Evolutionary conservation across 2,797 vertebrate species (phyloP).

Genomic region (Moxostoma hubbsi): DNA sequence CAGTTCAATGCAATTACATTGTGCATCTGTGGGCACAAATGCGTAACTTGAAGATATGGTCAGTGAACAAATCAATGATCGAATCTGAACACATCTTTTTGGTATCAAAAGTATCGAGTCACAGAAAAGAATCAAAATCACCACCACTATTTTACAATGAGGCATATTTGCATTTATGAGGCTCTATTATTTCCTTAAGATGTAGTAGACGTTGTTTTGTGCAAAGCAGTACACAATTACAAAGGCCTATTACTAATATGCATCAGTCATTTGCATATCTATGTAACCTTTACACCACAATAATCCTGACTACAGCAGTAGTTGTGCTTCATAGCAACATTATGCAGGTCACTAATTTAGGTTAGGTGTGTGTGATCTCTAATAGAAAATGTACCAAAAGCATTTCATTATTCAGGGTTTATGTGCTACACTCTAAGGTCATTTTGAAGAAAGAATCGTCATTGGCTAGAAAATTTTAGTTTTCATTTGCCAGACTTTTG

Average conservation of each 20-base stretch:
- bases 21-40: too few relatives aligned
- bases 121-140: too few relatives aligned
- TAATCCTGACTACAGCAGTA: conserved; percentile 1
- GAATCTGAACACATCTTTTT: too few relatives aligned
- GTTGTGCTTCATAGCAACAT: conserved; percentile 1
- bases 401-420: not conserved
- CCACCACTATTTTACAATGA: not conserved
- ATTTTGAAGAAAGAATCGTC: too few relatives aligned
- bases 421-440: too few relatives aligned
- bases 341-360: not conserved
- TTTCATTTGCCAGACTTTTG: too few relatives aligned
- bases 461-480: too few relatives aligned
- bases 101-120: too few relatives aligned
- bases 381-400: not conserved
- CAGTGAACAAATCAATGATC: too few relatives aligned
- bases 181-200: not conserved
- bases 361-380: not conserved
- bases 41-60: too few relatives aligned
- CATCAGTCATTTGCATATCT: conserved; percentile 1
- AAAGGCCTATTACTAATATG: not conserved
- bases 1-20: too few relatives aligned
- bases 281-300: conserved; percentile 10
- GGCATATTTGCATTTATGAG: not conserved
- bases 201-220: not conserved
- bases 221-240: not conserved